Percentiles rank a stretch among this genome's conserved stretches.
These are phyloP conservation scores for Diloba caeruleocephala DNA, from an alignment of 2,888 invertebrate species.

Conservation along the genomic window DNA sequence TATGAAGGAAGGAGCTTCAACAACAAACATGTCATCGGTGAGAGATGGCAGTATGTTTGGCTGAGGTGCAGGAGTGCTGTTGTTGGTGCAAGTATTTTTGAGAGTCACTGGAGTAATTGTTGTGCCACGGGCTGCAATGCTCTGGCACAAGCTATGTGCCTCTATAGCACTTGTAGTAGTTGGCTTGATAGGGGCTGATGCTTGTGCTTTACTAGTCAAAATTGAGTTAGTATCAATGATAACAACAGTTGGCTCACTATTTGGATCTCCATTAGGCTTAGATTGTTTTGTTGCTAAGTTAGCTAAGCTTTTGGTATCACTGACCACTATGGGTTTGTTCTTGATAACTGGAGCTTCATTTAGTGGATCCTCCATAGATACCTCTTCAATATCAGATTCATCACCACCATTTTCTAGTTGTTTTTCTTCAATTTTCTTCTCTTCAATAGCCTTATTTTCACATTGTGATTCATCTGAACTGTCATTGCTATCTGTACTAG, in stretches of 20 bases:
- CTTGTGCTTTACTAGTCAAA: constrained; percentile 75
- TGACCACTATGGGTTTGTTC: constrained; percentile 90
- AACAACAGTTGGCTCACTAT: constrained; percentile 94
- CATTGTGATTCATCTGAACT: constrained; percentile 89
- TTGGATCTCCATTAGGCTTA: constrained; percentile 81
- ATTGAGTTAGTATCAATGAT: constrained; percentile 95
- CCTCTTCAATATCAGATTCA: constrained; percentile 81
- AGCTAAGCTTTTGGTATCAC: constrained; percentile 92
- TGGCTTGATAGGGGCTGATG: constrained; percentile 63
- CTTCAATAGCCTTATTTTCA: constrained; percentile 83
- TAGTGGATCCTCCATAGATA: constrained; percentile 92
- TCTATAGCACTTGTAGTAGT: constrained; percentile 67
- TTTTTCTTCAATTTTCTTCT: constrained; percentile 86
- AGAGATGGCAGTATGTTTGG: constrained; percentile 92
- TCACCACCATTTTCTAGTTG: constrained; percentile 85
- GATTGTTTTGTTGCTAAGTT: constrained; percentile 91
- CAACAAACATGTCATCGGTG: constrained; percentile 97
- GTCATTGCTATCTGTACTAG: constrained; percentile 88
- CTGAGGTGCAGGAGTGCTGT: constrained; percentile 63
- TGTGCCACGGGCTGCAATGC: constrained; percentile 86
- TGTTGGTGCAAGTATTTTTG: constrained; percentile 60
- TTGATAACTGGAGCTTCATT: constrained; percentile 72
- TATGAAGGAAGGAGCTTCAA: constrained; percentile 97
- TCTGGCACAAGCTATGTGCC: constrained; percentile 82
- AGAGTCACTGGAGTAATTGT: constrained; percentile 87